Conservation (phyloP, 2,113 vertebrate genomes). For the Toxostoma redivivum region DNA sequence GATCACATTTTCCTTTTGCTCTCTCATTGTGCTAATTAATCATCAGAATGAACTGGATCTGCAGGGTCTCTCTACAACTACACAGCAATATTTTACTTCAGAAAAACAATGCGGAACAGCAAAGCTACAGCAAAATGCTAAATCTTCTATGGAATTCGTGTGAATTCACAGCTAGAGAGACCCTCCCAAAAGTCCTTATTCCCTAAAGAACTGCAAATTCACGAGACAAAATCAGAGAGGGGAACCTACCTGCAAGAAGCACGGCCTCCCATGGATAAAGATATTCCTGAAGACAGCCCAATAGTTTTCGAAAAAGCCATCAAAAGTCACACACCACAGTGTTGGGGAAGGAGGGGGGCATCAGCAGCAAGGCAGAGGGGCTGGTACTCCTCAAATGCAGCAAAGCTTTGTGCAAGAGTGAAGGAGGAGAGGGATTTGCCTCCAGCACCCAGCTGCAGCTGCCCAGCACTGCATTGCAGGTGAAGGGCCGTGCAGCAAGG, state of each 20-base stretch:
- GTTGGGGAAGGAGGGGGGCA: not conserved
- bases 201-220: not conserved
- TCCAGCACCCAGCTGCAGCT: slow-evolving; percentile 75
- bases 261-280: slow-evolving; percentile 82
- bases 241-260: slow-evolving; percentile 84
- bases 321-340: not conserved
- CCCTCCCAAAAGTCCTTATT: not conserved
- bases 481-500: slow-evolving; percentile 61
- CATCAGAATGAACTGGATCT: not conserved
- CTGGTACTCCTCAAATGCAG: not conserved
- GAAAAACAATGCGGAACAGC: not conserved
- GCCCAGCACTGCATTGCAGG: slow-evolving; percentile 90
- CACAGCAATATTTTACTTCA: not conserved
- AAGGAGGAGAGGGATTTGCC: slow-evolving; percentile 49
- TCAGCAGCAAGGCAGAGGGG: not conserved
- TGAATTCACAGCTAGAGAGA: not conserved
- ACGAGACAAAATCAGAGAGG: not conserved
- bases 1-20: not conserved
- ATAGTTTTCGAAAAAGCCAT: slow-evolving; percentile 71
- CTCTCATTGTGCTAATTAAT: not conserved
- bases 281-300: slow-evolving; percentile 36
- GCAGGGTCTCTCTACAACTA: not conserved
- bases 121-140: not conserved
- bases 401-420: slow-evolving; percentile 41
- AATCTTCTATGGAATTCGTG: fast-evolving